Percentiles rank a stretch among this genome's conserved stretches.
These are phyloP conservation scores for Asobara japonica DNA, from an alignment of 1,140 invertebrate species.

Conservation along the genomic window DNA sequence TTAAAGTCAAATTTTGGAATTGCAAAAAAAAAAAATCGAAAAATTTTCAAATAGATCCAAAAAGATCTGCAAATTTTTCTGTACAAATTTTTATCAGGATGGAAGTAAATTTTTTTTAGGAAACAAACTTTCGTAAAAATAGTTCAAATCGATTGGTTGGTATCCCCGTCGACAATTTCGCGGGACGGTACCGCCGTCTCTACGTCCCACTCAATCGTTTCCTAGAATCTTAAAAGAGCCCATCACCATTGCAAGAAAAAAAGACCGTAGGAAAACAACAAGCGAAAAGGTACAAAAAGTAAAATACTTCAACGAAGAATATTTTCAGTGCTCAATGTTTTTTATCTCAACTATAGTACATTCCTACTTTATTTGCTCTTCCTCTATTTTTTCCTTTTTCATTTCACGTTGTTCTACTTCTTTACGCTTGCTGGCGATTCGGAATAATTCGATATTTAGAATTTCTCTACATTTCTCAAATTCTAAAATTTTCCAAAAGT, in stretches of 20 bases:
- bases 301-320: neutral
- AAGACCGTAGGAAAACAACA: neutral
- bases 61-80: neutral
- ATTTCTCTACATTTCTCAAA: no score
- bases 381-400: constrained; percentile 1
- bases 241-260: neutral
- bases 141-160: constrained; percentile 10
- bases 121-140: constrained; percentile 37
- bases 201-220: constrained; percentile 32
- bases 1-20: no score
- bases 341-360: neutral
- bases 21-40: no score
- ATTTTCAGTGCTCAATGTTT: neutral
- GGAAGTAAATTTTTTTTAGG: neutral
- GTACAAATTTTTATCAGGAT: neutral
- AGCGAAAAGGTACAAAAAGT: neutral
- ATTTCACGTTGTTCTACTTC: neutral
- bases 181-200: constrained; percentile 32
- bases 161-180: constrained; percentile 26
- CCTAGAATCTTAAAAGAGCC: constrained; percentile 12
- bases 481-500: no score
- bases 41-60: neutral
- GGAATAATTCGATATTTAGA: no score
- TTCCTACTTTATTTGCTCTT: constrained; percentile 7
- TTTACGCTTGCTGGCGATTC: no score